Conservation (phyloP, 1,140 invertebrate genomes). For the Protaetia brevitarsis region DNA sequence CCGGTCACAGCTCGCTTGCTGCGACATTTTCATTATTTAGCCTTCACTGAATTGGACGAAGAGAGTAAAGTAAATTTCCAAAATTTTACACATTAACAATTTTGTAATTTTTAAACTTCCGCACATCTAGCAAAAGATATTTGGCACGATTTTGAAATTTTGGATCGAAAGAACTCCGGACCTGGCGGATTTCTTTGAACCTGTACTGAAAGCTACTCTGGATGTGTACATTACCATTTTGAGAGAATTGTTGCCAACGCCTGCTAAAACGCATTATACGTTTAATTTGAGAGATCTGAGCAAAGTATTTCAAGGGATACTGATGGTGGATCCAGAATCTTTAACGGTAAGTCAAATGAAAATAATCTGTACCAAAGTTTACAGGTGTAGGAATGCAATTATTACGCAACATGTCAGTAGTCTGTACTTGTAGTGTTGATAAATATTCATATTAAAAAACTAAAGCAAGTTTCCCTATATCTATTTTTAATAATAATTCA, state of each 20-base stretch:
- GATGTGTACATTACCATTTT: conserved; percentile 61
- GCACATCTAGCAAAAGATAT: conserved; percentile 57
- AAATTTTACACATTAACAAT: neutral
- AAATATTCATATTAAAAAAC: too few species aligned
- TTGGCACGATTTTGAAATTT: conserved; percentile 63
- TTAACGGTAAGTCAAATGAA: conserved; percentile 55
- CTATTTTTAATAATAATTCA: too few species aligned
- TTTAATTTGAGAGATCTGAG: conserved; percentile 69
- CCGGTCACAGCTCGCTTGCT: conserved; percentile 70
- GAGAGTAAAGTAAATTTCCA: conserved; percentile 57
- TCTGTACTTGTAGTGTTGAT: too few species aligned
- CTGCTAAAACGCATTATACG: conserved; percentile 69
- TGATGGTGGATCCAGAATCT: conserved; percentile 57
- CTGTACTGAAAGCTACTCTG: conserved; percentile 59
- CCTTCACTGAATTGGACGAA: conserved; percentile 74
- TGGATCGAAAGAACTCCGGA: conserved; percentile 57
- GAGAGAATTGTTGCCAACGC: conserved; percentile 60
- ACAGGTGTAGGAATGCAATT: too few species aligned
- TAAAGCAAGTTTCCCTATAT: too few species aligned
- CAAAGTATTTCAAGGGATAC: conserved; percentile 74
- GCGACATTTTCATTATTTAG: conserved; percentile 76
- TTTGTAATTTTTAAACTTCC: conserved; percentile 4
- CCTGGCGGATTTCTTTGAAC: conserved; percentile 45
- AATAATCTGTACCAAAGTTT: too few species aligned
- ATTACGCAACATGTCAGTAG: too few species aligned